Base-by-base conservation (phyloP, 2,113 vertebrate genomes). In the Toxotes chatareus region DNA sequence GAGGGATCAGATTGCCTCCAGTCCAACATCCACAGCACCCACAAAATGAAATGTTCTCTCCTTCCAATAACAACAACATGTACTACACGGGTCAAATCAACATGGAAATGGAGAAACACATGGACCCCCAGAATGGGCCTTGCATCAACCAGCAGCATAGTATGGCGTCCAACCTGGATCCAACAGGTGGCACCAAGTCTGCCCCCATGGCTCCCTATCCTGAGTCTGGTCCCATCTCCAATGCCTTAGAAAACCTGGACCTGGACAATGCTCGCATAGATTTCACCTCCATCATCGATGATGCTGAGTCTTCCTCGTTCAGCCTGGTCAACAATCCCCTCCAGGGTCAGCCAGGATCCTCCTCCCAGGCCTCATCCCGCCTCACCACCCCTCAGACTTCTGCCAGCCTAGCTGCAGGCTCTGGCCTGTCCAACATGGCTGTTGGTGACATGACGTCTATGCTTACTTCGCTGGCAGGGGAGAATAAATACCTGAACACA, bases 401-500 rank as follows among this genome's bases (percentile, higher is more conserved):
- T 83, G 90, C 80, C 88, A 93, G 89, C 90, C 44, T 95, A 9
- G 88, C 94, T 79, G 62, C 91, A 0, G 95, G 95, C 23, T 65
- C 92, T 0, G 94, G 95, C 16, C 90, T 96, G 44, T 96, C 96
- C 86, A 99, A 99, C 95, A 99, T 99, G 98, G 98, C 97, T 1
- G 96, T 99, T 59, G 97, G 97, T 0, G 98, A 99, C 89, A 98
- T 99, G 97, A 99, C 95, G 53, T 97, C 98, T 87, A 97, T 99
- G 95, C 86, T 99, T 84, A 97, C 96, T 82, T 97, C 97, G 1
- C 84, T 99, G 82, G 97, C 97, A 12, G 98, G 97, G 55, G 98
- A 99, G 82, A 99, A 96, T 89, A 97, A 99, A 86, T 99, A 97
- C 88, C 96, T 99, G 89, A 99, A 97, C 88, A 96, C 96, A 9